These are phyloP conservation scores for Oithona nana DNA, from an alignment of 2,888 invertebrate genomes.

Conservation along the genomic window DNA sequence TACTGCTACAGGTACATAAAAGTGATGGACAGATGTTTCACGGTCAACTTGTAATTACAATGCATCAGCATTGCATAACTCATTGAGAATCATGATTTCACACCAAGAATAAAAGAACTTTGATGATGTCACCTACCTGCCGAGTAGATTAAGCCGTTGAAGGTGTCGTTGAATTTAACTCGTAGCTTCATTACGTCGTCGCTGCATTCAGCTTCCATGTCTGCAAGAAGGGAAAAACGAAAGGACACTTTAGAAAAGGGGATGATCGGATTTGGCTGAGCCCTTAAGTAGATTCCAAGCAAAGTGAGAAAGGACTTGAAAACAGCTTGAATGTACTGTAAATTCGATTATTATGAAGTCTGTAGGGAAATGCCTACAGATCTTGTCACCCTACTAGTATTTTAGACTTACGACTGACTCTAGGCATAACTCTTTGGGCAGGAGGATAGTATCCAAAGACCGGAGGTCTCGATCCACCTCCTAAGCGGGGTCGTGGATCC, in stretches of 20 bases:
- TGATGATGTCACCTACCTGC: too few relatives aligned
- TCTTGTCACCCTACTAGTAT: too few relatives aligned
- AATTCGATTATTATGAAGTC: too few relatives aligned
- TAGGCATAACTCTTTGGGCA: slow-evolving; percentile 7
- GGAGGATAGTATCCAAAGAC: slow-evolving; percentile 11
- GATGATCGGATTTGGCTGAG: too few relatives aligned
- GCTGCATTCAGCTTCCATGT: slow-evolving; percentile 85
- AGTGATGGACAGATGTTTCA: background rate
- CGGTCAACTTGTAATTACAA: background rate
- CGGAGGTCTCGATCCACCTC: background rate
- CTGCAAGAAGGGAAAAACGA: slow-evolving; percentile 35
- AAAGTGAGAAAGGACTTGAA: too few relatives aligned
- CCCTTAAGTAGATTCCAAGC: too few relatives aligned
- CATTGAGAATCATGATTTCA: too few relatives aligned
- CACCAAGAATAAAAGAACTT: too few relatives aligned
- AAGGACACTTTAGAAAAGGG: too few relatives aligned
- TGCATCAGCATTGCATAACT: background rate
- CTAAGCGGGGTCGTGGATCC: background rate
- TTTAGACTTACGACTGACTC: slow-evolving; percentile 16
- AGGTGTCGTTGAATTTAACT: slow-evolving; percentile 77
- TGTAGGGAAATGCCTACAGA: too few relatives aligned
- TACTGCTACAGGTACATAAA: too few relatives aligned
- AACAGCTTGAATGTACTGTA: too few relatives aligned
- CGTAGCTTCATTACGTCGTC: slow-evolving; percentile 89
- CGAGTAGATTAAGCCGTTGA: slow-evolving; percentile 68